A percentile compares a stretch with the other conserved stretches of the same genome.
phyloP scores from a whole-genome alignment of 2,113 vertebrate species.

The Struthidea cinerea region DNA sequence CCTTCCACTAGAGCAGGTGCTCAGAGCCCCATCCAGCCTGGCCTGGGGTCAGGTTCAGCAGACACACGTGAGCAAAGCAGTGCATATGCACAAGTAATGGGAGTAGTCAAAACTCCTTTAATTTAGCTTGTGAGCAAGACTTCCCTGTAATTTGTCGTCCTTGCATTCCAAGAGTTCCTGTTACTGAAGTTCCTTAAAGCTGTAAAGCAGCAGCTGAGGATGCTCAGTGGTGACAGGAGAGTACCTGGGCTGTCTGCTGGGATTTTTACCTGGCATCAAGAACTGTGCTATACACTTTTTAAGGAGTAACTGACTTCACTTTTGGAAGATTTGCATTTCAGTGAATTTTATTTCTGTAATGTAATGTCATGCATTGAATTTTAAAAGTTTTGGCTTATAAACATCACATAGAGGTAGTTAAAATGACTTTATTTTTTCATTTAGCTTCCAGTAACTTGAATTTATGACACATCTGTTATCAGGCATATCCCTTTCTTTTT shows the following conservation, averaged over 20 bases:
- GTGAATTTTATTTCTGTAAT: background rate
- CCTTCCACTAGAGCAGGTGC: background rate
- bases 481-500: background rate
- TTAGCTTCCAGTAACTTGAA: background rate
- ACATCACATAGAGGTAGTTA: background rate
- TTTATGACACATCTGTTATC: background rate
- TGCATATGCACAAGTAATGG: background rate
- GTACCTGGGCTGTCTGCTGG: background rate
- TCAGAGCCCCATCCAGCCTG: background rate
- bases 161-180: background rate
- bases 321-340: background rate
- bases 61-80: background rate
- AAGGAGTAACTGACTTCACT: background rate
- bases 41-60: background rate
- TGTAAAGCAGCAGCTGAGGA: background rate
- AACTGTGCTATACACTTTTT: accelerated
- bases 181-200: background rate
- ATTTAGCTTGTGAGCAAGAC: background rate
- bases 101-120: background rate
- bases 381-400: background rate
- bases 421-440: background rate
- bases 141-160: background rate
- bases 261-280: background rate
- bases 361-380: background rate
- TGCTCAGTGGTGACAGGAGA: background rate